Base-by-base conservation (phyloP, 2,797 vertebrate species). In the Danio jaintianensis region DNA sequence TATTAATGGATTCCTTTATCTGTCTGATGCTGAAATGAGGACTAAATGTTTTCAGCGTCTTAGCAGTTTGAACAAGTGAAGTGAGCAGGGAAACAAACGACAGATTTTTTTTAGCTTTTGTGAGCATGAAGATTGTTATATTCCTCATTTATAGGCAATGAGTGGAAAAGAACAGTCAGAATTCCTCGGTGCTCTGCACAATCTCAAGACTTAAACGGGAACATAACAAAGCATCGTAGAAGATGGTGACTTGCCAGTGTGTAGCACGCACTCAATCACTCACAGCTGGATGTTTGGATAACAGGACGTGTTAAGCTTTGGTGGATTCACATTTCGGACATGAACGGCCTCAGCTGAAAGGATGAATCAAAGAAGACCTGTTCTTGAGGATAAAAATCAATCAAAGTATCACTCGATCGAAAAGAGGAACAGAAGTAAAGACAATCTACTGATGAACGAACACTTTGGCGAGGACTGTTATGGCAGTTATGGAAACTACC, bases 311-410 rank as follows among this genome's bases (percentile, higher is more conserved):
- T 70, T 29, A 52, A 43, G 69, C 40, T 77, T 72, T 42, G 56
- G 66, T 53, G 67, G 11, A 53, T 47, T 76, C 72, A 43, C 67
- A 22, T 56, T 48, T 43, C 75, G 20, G 50, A 55, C 29, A 52
- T 67, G 74, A 38, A 73, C 69, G 66, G 59, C 69, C 43, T 82
- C 29, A 52, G 22, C 55, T 80, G 18, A 40, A 82, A 86, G 87
- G 83, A 94, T 94, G 93, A 93, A 92, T 90, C 89, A 92, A 86
- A 89, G 84, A 83, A 90, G 82, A 8, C 61, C 79, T n/a, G 79
- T 61, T 7, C 78, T 38, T 48, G 71, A 86, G 18, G 82, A 79
- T 20, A 87, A 77, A 88, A 85, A 89, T 70, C 84, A 68, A 38
- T 70, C 89, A 36, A 83, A 58, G 7, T 86, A 73, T 61, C 78